Evolutionary conservation across 1,140 invertebrate species (phyloP).

Genomic region (Caenorhabditis briggsae): DNA sequence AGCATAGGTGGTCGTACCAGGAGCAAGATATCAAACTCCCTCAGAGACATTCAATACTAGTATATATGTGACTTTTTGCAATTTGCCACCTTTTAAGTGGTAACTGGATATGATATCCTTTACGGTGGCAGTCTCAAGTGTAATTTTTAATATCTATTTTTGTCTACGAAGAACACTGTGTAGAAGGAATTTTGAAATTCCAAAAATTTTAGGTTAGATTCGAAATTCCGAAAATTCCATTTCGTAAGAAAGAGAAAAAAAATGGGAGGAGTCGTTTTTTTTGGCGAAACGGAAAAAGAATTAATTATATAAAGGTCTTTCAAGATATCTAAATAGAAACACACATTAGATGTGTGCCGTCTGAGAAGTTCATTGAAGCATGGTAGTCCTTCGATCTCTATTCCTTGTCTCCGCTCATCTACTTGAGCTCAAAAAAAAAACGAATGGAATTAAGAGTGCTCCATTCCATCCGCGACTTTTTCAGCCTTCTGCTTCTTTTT

Average conservation of each 20-base stretch:
- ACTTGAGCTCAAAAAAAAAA: constrained; percentile 8
- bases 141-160: not conserved
- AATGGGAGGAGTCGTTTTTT: not conserved
- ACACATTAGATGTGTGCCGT: constrained; percentile 32
- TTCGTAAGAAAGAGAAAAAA: not conserved
- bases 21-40: not conserved
- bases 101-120: constrained; percentile 22
- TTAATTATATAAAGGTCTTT: constrained; percentile 50
- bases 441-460: constrained; percentile 42
- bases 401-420: constrained; percentile 15
- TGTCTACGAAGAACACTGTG: not conserved
- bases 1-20: not conserved
- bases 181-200: not conserved
- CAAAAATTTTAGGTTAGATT: not conserved
- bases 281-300: not conserved
- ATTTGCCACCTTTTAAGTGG: constrained; percentile 55
- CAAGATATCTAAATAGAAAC: constrained; percentile 48
- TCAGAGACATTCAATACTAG: constrained; percentile 18
- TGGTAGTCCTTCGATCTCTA: constrained; percentile 37
- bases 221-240: not conserved
- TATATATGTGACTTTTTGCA: constrained; percentile 24
- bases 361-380: constrained; percentile 38
- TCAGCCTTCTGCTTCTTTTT: not conserved
- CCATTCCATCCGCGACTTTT: constrained; percentile 25
- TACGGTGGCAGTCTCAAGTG: not conserved